phyloP scores from a whole-genome alignment of 2,797 vertebrate genomes.

The Oophaga sylvatica region DNA sequence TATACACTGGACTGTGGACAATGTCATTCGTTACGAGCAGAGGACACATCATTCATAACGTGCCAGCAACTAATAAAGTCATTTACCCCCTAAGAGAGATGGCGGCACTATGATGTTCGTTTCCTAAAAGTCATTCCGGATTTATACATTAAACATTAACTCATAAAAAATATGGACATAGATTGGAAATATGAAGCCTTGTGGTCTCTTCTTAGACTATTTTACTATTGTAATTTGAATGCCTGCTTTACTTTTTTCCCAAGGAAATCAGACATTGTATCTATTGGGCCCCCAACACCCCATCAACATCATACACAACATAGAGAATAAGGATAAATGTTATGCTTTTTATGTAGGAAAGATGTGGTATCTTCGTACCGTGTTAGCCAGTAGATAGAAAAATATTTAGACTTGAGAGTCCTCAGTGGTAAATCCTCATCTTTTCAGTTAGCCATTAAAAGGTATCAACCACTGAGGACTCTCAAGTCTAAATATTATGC shows the following conservation, averaged over 20 bases:
- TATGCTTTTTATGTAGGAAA: too few relatives aligned
- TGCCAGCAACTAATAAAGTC: slow-evolving; percentile 6
- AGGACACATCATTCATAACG: slow-evolving; percentile 5
- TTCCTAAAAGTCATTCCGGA: not conserved
- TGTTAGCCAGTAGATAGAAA: too few relatives aligned
- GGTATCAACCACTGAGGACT: too few relatives aligned
- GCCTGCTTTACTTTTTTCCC: not conserved
- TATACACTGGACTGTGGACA: slow-evolving; percentile 9
- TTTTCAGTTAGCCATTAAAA: too few relatives aligned
- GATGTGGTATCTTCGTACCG: too few relatives aligned
- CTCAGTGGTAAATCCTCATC: too few relatives aligned
- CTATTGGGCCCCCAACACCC: not conserved
- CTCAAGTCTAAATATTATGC: too few relatives aligned
- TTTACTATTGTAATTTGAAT: not conserved
- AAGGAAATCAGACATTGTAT: not conserved
- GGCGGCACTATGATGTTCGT: not conserved
- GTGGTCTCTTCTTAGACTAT: not conserved
- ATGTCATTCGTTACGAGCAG: slow-evolving; percentile 4
- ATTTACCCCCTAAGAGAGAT: slow-evolving; percentile 13
- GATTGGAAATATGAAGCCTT: not conserved
- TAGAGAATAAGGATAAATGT: not conserved
- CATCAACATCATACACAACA: not conserved
- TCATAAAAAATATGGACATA: not conserved
- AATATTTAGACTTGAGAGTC: too few relatives aligned
- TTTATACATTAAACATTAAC: not conserved